Evolutionary conservation across 2,797 vertebrate genomes (phyloP).

Genomic region (Sebastes nivosus): DNA sequence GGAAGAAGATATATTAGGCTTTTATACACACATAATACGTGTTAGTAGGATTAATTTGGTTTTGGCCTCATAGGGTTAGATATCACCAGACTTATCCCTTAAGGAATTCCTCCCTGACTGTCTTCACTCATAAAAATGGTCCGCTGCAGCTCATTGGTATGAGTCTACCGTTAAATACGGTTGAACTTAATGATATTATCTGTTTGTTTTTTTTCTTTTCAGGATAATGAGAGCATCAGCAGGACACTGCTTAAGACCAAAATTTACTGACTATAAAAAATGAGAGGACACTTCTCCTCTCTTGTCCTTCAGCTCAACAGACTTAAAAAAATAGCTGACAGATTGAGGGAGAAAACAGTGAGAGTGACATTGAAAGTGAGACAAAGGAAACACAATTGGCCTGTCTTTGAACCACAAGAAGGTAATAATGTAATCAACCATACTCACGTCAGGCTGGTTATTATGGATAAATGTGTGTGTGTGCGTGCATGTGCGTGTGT

Average conservation of each 20-base stretch:
- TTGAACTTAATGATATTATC: not conserved
- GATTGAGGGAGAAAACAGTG: not conserved
- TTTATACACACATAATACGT: not conserved
- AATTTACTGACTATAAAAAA: not conserved
- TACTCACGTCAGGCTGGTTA: slow-evolving; percentile 18
- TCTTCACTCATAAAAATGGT: not conserved
- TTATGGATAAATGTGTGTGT: not conserved
- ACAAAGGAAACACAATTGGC: not conserved
- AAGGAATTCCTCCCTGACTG: not conserved
- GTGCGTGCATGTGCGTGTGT: not conserved
- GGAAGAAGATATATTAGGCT: not conserved
- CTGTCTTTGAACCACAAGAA: slow-evolving; percentile 3
- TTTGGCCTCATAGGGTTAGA: not conserved
- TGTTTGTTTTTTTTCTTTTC: not conserved
- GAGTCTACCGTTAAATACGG: not conserved
- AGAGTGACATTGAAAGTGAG: not conserved
- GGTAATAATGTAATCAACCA: not conserved
- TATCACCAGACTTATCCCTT: not conserved
- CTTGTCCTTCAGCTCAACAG: not conserved
- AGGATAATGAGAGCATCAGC: not conserved
- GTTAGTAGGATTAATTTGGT: not conserved
- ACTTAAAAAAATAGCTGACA: not conserved
- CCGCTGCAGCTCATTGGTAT: not conserved
- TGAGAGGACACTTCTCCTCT: not conserved
- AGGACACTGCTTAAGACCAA: not conserved